phyloP scores from a whole-genome alignment of 2,888 invertebrate genomes.

The Ectemnius lituratus region DNA sequence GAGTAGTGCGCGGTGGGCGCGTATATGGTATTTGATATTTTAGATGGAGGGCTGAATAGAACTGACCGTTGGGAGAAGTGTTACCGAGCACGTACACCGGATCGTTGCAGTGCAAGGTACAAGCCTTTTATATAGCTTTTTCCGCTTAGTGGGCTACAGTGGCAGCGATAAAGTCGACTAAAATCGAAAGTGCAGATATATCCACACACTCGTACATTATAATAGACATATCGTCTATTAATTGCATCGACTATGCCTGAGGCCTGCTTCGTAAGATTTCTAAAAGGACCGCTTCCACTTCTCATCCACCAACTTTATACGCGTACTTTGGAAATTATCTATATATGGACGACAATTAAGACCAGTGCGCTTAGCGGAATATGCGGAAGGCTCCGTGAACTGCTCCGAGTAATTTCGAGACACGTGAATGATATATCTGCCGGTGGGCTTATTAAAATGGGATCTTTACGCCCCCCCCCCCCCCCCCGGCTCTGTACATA shows the following conservation, averaged over 20 bases:
- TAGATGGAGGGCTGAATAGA: neutral
- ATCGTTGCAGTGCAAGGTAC: neutral
- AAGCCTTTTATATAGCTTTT: neutral
- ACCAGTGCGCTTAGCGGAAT: too few relatives aligned
- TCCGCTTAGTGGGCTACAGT: neutral
- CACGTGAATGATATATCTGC: too few relatives aligned
- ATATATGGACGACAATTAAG: too few relatives aligned
- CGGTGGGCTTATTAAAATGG: too few relatives aligned
- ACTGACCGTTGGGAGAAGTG: neutral
- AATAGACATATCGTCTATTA: constrained; percentile 9
- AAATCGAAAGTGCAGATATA: neutral
- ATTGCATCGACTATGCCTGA: constrained; percentile 33
- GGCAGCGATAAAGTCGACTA: neutral
- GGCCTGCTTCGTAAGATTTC: constrained; percentile 41
- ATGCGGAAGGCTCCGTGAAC: too few relatives aligned
- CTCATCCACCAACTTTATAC: constrained; percentile 46
- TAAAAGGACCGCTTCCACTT: constrained; percentile 38
- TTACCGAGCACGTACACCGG: neutral
- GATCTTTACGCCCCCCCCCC: too few relatives aligned
- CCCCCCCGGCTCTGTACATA: too few relatives aligned
- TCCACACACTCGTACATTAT: too few relatives aligned
- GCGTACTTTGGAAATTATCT: constrained; percentile 8
- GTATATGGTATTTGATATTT: constrained; percentile 1
- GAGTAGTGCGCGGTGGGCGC: neutral
- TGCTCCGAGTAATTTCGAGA: too few relatives aligned